Base-by-base conservation (phyloP, 2,888 invertebrate genomes). In the Ophonus ardosiacus region DNA sequence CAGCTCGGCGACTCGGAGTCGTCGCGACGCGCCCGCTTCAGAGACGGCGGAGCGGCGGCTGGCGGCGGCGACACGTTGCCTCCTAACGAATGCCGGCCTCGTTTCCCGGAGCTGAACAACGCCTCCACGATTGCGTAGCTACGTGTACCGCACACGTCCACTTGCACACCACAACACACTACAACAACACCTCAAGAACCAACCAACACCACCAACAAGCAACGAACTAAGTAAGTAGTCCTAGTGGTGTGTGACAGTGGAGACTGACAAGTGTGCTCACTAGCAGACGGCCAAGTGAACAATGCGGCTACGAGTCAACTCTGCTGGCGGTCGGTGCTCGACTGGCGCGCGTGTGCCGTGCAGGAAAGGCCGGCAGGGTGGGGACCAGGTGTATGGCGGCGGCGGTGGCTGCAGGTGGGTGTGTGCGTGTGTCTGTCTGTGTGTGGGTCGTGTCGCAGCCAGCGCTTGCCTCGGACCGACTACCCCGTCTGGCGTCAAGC, bases 391-490 rank as follows among this genome's bases (percentile, higher is more conserved):
- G 93, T 91, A 92, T 93, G 93, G 91, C 93, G 93, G 90, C 92
- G 92, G 88, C 92, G 93, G 90, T 92, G 92, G 91, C 93, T 93
- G 93, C 93, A 93, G 93, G 93, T 89, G 93, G 93, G 92, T 93
- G 93, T 91, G 92, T 93, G 91, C 92, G 92, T 90, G 92, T 92
- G 92, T 76, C 31, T 31, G 31, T 31, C 5, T 31, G 92, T 92
- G 92, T 71, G 71, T 71, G 92, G 92, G 92, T 90, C 92, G 90
- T 89, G 92, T 92, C 92, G 92, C 93, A 92, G 93, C 92, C 93
- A 92, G 90, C 90, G 90, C 89, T 90, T 88, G 89, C 88, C 90
- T 90, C 90, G 89, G 89, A 90, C 90, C 90, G 89, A 90, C 90
- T 90, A 90, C 90, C 91, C 88, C 89, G 90, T 91, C 91, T 91